A percentile compares a stretch with the other conserved stretches of the same genome.
Conservation (phyloP, 2,797 vertebrate species). For the Rhabdomys pumilio region DNA sequence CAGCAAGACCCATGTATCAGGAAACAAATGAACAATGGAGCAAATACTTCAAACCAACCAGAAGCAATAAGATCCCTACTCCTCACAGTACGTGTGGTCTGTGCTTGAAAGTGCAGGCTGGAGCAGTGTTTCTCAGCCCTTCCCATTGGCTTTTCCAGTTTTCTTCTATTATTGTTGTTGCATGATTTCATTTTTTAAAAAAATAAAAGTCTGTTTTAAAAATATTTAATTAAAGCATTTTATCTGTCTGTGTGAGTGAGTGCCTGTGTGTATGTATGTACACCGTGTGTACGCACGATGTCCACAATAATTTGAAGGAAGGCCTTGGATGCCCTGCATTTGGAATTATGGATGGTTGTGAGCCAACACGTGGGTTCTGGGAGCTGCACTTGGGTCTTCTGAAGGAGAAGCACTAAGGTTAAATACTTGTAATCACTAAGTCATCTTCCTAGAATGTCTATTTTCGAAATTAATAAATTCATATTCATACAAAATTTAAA, state of each 20-base stretch:
- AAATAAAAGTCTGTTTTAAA: background rate
- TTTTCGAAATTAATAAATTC: background rate
- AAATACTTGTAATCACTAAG: background rate
- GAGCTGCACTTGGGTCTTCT: background rate
- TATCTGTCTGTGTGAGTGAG: too few relatives aligned
- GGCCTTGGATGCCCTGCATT: too few relatives aligned
- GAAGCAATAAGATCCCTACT: background rate
- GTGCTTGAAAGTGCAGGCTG: background rate
- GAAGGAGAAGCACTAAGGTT: background rate
- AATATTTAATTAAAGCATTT: background rate
- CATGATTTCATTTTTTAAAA: background rate
- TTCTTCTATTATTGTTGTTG: background rate
- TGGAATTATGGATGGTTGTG: background rate
- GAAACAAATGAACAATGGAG: background rate
- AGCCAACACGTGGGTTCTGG: background rate
- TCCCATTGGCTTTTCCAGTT: background rate
- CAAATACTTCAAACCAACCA: background rate
- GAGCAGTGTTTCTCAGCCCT: background rate
- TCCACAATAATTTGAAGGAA: too few relatives aligned
- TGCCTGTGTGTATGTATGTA: accelerated
- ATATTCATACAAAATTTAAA: background rate
- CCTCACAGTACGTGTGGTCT: background rate
- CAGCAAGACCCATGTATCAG: background rate
- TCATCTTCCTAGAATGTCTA: background rate
- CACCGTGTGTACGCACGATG: background rate